Evolutionary conservation across 2,797 vertebrate species (phyloP).

Genomic region (Microctenopoma stevenorrisi): DNA sequence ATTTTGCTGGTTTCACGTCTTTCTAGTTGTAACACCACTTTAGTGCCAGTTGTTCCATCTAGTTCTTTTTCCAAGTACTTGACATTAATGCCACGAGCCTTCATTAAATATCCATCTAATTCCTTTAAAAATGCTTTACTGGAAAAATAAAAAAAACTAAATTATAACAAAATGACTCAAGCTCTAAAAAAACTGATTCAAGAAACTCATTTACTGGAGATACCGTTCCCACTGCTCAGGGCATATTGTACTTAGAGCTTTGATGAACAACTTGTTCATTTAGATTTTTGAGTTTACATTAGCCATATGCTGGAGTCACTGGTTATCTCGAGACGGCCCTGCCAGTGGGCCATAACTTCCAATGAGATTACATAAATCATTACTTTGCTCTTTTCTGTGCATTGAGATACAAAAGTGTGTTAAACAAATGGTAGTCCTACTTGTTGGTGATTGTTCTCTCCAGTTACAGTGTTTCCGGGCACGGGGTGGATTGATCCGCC

Average conservation of each 20-base stretch:
- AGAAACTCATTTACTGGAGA: conserved; percentile 39
- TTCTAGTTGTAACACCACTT: not conserved
- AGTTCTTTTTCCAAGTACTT: not conserved
- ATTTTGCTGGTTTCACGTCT: not conserved
- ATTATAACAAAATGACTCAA: conserved; percentile 14
- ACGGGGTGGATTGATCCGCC: not conserved
- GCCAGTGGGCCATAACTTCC: not conserved
- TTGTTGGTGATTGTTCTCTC: not conserved
- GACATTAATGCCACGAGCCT: conserved; percentile 11
- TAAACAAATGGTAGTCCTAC: not conserved
- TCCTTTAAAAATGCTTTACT: conserved; percentile 7
- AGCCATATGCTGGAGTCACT: not conserved
- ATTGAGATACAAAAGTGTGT: not conserved
- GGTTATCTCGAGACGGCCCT: conserved; percentile 25
- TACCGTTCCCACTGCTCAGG: conserved; percentile 8
- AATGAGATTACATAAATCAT: not conserved
- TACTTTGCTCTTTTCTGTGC: conserved; percentile 9
- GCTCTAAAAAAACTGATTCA: conserved; percentile 13
- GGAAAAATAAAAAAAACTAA: not conserved
- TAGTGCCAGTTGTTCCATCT: not conserved
- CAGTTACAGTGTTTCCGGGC: no score
- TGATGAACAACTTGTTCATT: conserved; percentile 50
- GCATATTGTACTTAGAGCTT: conserved; percentile 36
- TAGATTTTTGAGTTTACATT: conserved; percentile 34
- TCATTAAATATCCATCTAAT: conserved; percentile 8